Base-by-base conservation (phyloP, 1,140 invertebrate genomes). In the Ruditapes philippinarum region DNA sequence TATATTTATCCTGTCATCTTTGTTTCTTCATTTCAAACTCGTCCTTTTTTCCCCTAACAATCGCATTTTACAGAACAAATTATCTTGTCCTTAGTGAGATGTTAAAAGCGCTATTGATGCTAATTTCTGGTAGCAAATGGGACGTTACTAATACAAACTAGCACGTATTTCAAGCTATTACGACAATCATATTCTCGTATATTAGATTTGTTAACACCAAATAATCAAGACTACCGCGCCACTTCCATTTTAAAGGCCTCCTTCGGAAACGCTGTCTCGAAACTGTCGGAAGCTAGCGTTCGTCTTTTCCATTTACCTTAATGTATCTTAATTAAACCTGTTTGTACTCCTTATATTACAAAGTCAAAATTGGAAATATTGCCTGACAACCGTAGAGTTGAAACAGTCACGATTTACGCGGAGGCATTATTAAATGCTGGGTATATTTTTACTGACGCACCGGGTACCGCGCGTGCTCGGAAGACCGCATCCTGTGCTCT, bases 381-480 rank as follows among this genome's bases (percentile, higher is more conserved):
- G 85, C 73, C 62, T 88, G 85, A 88, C 85, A 88, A 88, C 85
- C 85, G 85, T 88, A 36, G 57, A 51, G 83, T 57, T 54, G 22
- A 86, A 51, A 45, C 80, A 57, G 84, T 76, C 84, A 40, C 73
- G 33, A 62, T 84, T 78, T 54, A 78, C 85, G 25, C 49, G 28
- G n/a, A 78, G 33, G 85, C 28, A 31, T 76, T 33, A 88, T 88
- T 88, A 88, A 88, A 68, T 88, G 85, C 85, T 88, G 85, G 76
- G 85, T 88, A 88, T 88, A 80, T 88, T 88, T 88, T 88, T 88
- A 88, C 85, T 79, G 54, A 65, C 85, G 28, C 85, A 88, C 85
- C 85, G 85, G 85, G 85, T 54, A 80, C 19, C 60, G 76, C 76
- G 85, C 85, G 85, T 70, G 85, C 60, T 54, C n/a, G 85, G 76